Percentiles rank a stretch among this genome's conserved stretches.
These are phyloP conservation scores for Callipepla squamata DNA, from an alignment of 2,113 vertebrate genomes.

Conservation along the genomic window DNA sequence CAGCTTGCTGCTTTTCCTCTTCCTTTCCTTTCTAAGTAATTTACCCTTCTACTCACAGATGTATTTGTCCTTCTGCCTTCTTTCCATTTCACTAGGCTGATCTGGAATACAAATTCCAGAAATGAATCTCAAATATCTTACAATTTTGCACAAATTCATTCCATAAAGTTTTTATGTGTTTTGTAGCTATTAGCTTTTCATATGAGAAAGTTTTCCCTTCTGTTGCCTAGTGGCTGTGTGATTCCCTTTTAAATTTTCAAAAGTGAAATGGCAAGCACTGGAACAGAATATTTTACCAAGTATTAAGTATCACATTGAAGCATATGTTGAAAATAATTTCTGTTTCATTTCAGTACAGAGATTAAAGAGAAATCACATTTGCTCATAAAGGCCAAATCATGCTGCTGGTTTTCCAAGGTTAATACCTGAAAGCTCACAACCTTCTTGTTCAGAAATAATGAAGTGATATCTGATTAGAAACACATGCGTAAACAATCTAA, in stretches of 20 bases:
- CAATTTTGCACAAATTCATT: neutral
- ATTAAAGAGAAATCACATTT: conserved; percentile 16
- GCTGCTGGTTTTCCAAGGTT: conserved; percentile 3
- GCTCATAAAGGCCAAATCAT: neutral
- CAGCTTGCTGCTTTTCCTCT: neutral
- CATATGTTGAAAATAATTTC: neutral
- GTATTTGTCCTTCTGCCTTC: neutral
- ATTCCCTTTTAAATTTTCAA: neutral
- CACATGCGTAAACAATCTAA: neutral
- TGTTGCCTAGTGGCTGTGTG: neutral
- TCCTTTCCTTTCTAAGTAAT: neutral
- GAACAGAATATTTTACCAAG: neutral
- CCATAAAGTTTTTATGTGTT: neutral
- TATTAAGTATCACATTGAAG: neutral
- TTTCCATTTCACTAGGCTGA: neutral
- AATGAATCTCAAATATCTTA: neutral
- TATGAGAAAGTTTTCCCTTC: neutral
- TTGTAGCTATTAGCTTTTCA: neutral
- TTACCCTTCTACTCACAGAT: neutral
- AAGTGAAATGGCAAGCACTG: neutral
- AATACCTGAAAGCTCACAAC: neutral
- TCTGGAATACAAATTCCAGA: neutral
- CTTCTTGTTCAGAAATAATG: neutral
- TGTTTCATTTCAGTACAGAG: neutral
- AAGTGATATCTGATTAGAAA: neutral